Evolutionary conservation across 2,888 invertebrate species (phyloP).

Genomic region (Opisthograptis luteolata): DNA sequence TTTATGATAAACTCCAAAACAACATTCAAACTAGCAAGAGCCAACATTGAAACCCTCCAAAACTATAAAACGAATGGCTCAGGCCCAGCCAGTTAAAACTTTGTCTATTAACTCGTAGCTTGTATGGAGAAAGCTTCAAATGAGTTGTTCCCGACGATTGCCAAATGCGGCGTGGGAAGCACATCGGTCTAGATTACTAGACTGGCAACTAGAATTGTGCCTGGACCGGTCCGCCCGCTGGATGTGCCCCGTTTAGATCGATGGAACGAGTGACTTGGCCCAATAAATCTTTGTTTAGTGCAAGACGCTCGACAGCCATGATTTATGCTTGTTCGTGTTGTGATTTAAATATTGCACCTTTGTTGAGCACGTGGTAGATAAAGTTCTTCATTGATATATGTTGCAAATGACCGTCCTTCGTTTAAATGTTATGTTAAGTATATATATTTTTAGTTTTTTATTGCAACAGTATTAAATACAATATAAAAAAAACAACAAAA

Average conservation of each 20-base stretch:
- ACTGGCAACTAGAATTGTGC: conserved; percentile 31
- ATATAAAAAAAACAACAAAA: background rate
- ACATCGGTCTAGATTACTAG: conserved; percentile 45
- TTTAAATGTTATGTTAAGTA: no score
- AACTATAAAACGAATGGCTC: conserved; percentile 26
- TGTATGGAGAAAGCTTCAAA: conserved; percentile 13
- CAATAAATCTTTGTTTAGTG: conserved; percentile 23
- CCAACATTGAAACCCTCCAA: conserved; percentile 17
- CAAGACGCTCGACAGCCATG: background rate
- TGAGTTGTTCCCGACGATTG: conserved; percentile 26
- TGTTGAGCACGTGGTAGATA: background rate
- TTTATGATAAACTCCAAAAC: conserved; percentile 21
- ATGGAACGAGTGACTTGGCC: conserved; percentile 22
- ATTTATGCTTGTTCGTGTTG: conserved; percentile 3
- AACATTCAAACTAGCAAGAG: conserved; percentile 19
- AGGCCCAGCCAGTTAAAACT: conserved; percentile 32
- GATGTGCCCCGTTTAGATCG: conserved; percentile 31
- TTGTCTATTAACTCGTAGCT: conserved; percentile 35
- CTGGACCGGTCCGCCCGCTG: conserved; percentile 40
- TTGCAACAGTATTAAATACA: no score
- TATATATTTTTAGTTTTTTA: no score
- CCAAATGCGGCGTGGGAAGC: conserved; percentile 48
- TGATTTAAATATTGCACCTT: conserved; percentile 11
- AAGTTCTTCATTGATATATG: background rate
- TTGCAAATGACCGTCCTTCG: no score